Base-by-base conservation (phyloP, 2,888 invertebrate species). In the Phortica okadai region DNA sequence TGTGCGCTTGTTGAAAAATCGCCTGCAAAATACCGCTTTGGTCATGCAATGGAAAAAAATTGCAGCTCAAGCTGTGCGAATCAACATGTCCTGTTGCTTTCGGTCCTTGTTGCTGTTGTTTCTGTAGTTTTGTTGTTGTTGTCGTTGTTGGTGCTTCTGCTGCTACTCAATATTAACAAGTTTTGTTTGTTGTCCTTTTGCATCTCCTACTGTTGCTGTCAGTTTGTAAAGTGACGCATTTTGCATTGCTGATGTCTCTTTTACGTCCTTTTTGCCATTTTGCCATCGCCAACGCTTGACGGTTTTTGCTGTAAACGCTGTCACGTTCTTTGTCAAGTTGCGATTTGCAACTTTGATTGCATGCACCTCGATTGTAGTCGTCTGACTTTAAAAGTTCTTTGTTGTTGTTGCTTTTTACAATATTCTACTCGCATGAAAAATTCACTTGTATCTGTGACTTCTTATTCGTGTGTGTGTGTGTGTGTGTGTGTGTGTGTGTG, bases 111-210 rank as follows among this genome's bases (percentile, higher is more conserved):
- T 50, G 50, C 6, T 50, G 50, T 3, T 6, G 8, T 6, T 50
- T 8, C 3, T 44, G 67, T 21, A 21, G 21, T 21, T 21, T 21
- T 45, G 45, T 45, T 45, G 45, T 45, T 45, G 10, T 45, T 1
- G 6, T 45, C 10, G 45, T 45, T 50, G 50, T 14, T 50, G 50
- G 8, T 6, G 8, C 14, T 50, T 8, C 3, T 44, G 67, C 44
- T 67, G 44, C 16, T 16, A 8, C 16, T 42, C 67, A 44, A 44
- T 67, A 67, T 67, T 67, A 67, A 67, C 67, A 67, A 42, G 41
- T 67, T 67, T 64, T 33, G 25, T 33, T 21, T 62, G 21, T 10
- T 21, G 25, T 21, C 62, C 62, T 4, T 62, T 6, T 62, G 62
- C 62, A 2, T 7, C 59, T 54, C 33, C 54, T n/a, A 11, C 5